These are phyloP conservation scores for Acanthoscelides obtectus DNA, from an alignment of 2,888 invertebrate species.

Conservation along the genomic window DNA sequence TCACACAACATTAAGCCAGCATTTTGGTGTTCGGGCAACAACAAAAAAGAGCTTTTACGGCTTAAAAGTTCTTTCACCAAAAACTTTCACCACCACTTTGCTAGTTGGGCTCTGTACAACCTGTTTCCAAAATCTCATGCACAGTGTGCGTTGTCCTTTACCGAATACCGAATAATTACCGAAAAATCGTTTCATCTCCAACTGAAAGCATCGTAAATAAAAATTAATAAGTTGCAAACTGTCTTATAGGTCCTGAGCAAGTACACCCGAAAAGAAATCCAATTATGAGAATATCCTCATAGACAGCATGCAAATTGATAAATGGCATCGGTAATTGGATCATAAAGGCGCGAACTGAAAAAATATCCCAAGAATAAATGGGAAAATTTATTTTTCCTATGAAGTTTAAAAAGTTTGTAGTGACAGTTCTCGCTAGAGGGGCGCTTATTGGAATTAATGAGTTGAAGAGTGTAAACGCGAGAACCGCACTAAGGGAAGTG, in stretches of 20 bases:
- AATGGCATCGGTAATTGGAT: constrained; percentile 47
- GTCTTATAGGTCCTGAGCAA: constrained; percentile 16
- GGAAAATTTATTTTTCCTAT: constrained; percentile 43
- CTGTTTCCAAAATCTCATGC: no score
- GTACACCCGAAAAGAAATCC: constrained; percentile 34
- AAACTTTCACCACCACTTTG: no score
- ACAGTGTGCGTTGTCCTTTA: no score
- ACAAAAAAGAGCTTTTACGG: no score
- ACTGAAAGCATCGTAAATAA: constrained; percentile 6
- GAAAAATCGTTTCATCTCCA: no score
- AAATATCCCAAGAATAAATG: constrained; percentile 43
- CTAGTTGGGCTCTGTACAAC: no score
- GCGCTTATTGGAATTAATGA: constrained; percentile 41
- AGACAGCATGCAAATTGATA: constrained; percentile 47
- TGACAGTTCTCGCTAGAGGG: constrained; percentile 42
- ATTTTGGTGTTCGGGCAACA: no score
- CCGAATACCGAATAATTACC: no score
- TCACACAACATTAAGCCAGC: no score
- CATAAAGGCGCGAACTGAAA: constrained; percentile 45
- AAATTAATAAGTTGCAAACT: constrained; percentile 11
- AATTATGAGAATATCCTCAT: constrained; percentile 44
- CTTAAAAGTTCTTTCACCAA: no score
- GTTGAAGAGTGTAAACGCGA: constrained; percentile 33
- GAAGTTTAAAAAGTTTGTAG: constrained; percentile 43
- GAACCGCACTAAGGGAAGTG: constrained; percentile 39